phyloP scores from a whole-genome alignment of 2,888 invertebrate genomes.

The Deilephila elpenor region DNA sequence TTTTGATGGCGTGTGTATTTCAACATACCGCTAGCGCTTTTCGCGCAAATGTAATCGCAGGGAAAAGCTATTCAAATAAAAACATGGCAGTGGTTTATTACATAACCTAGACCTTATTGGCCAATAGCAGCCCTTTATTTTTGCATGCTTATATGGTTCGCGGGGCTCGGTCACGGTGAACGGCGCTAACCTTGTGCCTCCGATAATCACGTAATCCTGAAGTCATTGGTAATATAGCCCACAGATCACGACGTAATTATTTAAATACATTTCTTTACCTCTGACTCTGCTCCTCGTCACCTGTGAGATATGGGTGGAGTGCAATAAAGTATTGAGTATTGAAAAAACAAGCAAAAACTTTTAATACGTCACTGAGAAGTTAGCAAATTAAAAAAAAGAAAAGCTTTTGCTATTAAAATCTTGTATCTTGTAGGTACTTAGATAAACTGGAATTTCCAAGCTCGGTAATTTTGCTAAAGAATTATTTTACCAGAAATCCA shows the following conservation, averaged over 20 bases:
- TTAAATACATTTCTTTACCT: not conserved
- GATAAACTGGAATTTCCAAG: no score
- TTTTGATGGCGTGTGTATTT: no score
- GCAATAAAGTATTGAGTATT: no score
- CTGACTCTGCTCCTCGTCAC: not conserved
- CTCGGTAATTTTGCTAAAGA: no score
- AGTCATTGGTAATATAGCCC: constrained; percentile 43
- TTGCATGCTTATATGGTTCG: constrained; percentile 34
- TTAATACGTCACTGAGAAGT: not conserved
- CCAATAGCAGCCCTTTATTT: constrained; percentile 27
- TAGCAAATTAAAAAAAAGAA: no score
- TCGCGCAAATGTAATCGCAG: not conserved
- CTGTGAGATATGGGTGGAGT: no score
- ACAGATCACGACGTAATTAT: constrained; percentile 12
- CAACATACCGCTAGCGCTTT: not conserved
- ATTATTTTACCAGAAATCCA: no score
- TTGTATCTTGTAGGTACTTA: no score
- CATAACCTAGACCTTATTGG: constrained; percentile 22
- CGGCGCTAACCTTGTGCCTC: constrained; percentile 52
- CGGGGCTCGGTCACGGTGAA: constrained; percentile 55
- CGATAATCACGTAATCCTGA: constrained; percentile 38
- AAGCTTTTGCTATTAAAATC: no score
- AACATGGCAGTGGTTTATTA: not conserved
- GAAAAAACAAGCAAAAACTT: not conserved
- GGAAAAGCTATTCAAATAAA: not conserved